Evolutionary conservation across 2,888 invertebrate genomes (phyloP).

Genomic region (Troides helena): DNA sequence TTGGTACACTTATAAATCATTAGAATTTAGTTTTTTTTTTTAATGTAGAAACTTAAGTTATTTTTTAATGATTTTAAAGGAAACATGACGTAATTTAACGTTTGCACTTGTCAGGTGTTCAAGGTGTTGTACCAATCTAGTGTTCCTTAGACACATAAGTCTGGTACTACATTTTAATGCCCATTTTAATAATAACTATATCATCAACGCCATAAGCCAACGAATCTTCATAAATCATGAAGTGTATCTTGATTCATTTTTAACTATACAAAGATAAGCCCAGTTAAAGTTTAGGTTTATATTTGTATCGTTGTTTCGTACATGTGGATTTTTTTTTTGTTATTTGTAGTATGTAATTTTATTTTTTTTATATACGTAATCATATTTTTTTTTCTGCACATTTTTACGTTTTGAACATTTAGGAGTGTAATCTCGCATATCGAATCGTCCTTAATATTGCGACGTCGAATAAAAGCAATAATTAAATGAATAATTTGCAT

Average conservation of each 20-base stretch:
- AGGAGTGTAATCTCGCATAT: background rate
- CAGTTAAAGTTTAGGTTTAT: background rate
- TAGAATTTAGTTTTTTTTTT: background rate
- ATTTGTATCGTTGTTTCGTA: background rate
- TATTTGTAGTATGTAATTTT: background rate
- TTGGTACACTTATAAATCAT: background rate
- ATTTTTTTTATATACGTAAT: background rate
- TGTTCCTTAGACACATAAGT: too few relatives aligned
- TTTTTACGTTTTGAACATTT: background rate
- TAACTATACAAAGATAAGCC: background rate
- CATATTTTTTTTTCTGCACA: background rate
- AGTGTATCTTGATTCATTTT: background rate
- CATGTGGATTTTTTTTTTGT: background rate
- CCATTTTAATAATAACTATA: too few relatives aligned
- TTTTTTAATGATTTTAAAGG: background rate
- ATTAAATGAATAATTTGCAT: constrained; percentile 41
- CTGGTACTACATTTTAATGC: too few relatives aligned
- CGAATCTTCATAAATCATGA: too few relatives aligned
- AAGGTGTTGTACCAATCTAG: too few relatives aligned
- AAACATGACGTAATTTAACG: background rate
- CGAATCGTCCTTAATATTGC: constrained; percentile 8
- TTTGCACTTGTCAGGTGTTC: background rate
- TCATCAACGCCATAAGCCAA: too few relatives aligned
- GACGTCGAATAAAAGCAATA: constrained; percentile 48
- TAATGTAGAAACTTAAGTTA: background rate